phyloP scores from a whole-genome alignment of 2,113 vertebrate species.

The Caranx ignobilis region DNA sequence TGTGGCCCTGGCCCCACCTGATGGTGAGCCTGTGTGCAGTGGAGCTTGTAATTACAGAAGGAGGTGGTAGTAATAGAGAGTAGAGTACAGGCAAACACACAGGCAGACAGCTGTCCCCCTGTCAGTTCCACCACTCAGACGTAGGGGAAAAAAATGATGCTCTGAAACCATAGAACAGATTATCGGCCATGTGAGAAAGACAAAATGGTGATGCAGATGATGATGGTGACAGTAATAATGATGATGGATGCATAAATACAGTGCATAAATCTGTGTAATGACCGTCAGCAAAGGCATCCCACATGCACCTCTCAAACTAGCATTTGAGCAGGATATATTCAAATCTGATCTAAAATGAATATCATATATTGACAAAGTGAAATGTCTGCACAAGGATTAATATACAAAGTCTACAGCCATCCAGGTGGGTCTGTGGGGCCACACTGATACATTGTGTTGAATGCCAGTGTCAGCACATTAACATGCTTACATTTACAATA shows the following conservation, averaged over 20 bases:
- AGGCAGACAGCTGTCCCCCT: conserved; percentile 75
- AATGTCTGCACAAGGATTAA: neutral
- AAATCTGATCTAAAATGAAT: neutral
- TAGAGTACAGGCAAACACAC: conserved; percentile 67
- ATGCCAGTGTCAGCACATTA: neutral
- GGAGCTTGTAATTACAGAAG: conserved; percentile 86
- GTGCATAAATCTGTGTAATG: neutral
- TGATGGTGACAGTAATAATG: conserved; percentile 38
- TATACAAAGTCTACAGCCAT: neutral
- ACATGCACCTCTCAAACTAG: neutral
- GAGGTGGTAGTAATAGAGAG: conserved; percentile 84
- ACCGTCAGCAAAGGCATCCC: neutral
- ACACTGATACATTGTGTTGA: neutral
- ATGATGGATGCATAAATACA: conserved; percentile 50
- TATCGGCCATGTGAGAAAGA: conserved; percentile 51
- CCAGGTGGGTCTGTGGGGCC: neutral
- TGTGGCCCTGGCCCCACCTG: conserved; percentile 78
- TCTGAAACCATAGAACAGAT: conserved; percentile 59
- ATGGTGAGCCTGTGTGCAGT: conserved; percentile 82
- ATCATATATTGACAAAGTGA: neutral
- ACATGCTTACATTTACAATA: neutral
- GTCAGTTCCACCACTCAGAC: conserved; percentile 59
- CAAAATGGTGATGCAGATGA: conserved; percentile 50
- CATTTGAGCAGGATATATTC: neutral
- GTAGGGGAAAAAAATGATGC: conserved; percentile 61